Conservation (phyloP, 2,888 invertebrate species). For the Pyralis farinalis region DNA sequence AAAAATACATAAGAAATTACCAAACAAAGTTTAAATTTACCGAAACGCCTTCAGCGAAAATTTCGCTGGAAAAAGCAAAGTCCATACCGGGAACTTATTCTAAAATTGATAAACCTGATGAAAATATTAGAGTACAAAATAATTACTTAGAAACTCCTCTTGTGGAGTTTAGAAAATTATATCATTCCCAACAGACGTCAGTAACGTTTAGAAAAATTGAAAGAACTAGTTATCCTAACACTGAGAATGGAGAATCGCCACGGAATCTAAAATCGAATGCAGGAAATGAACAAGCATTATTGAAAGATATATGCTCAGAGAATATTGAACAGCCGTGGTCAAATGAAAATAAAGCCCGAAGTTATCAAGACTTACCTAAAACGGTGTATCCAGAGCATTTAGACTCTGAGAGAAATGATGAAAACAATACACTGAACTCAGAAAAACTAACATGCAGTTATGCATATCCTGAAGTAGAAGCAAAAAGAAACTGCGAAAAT, state of each 20-base stretch:
- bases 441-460: background rate
- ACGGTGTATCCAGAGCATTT: too few species aligned
- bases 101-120: conserved; percentile 12
- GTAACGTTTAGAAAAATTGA: conserved; percentile 1
- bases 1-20: conserved; percentile 50
- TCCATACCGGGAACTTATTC: conserved; percentile 34
- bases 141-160: conserved; percentile 59
- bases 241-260: background rate
- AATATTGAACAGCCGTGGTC: background rate
- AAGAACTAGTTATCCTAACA: background rate
- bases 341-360: background rate
- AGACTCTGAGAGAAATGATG: background rate
- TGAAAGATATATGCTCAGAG: background rate
- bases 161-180: conserved; percentile 58
- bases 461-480: background rate
- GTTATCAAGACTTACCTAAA: background rate
- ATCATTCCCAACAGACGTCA: conserved; percentile 31
- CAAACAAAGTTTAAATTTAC: conserved; percentile 30
- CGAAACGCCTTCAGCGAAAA: conserved; percentile 29
- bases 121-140: conserved; percentile 13
- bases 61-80: conserved; percentile 23
- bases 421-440: background rate
- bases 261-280: background rate
- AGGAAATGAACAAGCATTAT: background rate
- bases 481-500: background rate